phyloP scores from a whole-genome alignment of 2,888 invertebrate genomes.

The Gisinianus flammeolus region DNA sequence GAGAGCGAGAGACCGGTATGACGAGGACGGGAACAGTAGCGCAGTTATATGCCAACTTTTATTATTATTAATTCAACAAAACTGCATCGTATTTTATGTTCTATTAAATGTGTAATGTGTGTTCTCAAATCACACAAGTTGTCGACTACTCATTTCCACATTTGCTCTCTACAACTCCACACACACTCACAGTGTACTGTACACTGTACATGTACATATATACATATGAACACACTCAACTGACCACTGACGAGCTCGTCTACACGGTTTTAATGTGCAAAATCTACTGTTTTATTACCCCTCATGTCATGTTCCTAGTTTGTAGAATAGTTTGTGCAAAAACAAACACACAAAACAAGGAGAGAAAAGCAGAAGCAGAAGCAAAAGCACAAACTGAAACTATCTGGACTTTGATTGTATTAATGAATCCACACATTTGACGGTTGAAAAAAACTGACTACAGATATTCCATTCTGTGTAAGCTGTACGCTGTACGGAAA shows the following conservation, averaged over 20 bases:
- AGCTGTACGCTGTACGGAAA: no score
- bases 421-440: no score
- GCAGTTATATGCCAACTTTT: conserved; percentile 9
- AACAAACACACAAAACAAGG: neutral
- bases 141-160: neutral
- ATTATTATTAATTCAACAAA: conserved; percentile 19
- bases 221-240: neutral
- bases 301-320: neutral
- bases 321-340: no score
- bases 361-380: neutral
- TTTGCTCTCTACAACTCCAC: neutral
- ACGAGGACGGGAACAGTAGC: neutral
- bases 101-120: neutral
- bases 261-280: conserved; percentile 9
- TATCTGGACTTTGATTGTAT: no score
- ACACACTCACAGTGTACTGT: neutral
- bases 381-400: no score
- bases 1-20: neutral
- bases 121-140: conserved; percentile 14
- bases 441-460: no score
- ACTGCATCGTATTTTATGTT: conserved; percentile 12
- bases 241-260: neutral
- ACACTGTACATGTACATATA: neutral
- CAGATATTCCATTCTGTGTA: no score
- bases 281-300: conserved; percentile 4